Percentiles rank a stretch among this genome's conserved stretches.
These are phyloP conservation scores for Heliconius ismenius DNA, from an alignment of 2,888 invertebrate species.

Conservation along the genomic window DNA sequence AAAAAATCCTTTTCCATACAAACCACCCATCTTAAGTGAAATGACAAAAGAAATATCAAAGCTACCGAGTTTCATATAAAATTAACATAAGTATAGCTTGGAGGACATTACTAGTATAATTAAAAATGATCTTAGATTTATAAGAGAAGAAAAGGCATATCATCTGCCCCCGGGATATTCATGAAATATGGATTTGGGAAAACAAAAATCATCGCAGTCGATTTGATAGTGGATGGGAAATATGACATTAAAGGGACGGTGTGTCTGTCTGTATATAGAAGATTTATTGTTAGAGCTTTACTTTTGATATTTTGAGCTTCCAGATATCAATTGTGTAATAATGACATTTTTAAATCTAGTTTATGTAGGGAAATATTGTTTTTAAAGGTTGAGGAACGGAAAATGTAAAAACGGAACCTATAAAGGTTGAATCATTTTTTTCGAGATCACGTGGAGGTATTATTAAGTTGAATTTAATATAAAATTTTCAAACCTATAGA, in stretches of 20 bases:
- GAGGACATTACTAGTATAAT: slow-evolving; percentile 50
- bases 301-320: not conserved
- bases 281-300: slow-evolving; percentile 11
- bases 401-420: no score
- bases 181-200: slow-evolving; percentile 65
- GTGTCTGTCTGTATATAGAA: not conserved
- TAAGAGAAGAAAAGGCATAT: slow-evolving; percentile 48
- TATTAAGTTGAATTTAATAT: no score
- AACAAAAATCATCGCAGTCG: slow-evolving; percentile 43
- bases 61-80: slow-evolving; percentile 68
- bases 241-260: slow-evolving; percentile 29
- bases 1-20: slow-evolving; percentile 53
- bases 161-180: slow-evolving; percentile 49
- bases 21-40: slow-evolving; percentile 29
- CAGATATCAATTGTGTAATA: not conserved
- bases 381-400: no score
- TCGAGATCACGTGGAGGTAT: no score
- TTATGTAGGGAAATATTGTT: not conserved
- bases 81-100: slow-evolving; percentile 68
- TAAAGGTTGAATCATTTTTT: no score
- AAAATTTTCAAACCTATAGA: no score
- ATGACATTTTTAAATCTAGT: slow-evolving; percentile 1
- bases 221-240: slow-evolving; percentile 25
- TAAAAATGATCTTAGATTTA: slow-evolving; percentile 51
- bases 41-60: slow-evolving; percentile 63